Evolutionary conservation across 2,888 invertebrate genomes (phyloP), one percentile per base, ranked within the genome.

Genomic region (Syritta pipiens): DNA sequence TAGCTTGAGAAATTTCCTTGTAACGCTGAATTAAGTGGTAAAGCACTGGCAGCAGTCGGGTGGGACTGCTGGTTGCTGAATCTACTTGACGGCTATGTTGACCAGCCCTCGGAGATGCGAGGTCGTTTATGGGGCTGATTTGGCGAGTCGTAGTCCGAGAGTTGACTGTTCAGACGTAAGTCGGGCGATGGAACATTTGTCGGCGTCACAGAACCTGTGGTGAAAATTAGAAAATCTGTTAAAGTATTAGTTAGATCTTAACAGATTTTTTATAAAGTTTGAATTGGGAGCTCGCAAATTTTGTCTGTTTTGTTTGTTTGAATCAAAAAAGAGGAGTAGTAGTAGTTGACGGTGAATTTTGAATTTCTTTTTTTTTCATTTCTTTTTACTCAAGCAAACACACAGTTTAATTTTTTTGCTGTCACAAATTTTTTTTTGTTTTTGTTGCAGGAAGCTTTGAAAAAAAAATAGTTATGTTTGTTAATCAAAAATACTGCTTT

Each of bases 91-190:
- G 88, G 92, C 95, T 95, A 96, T 93, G 96, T 95, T 89, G 94
- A 93, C 97, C 97, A 97, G 81, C 94, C 94, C 88, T 97, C 97
- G 63, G 92, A 92, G 87, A 97, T 93, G 89, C 97, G 93, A 85
- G 95, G 93, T 88, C 97, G 93, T 90, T 97, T 97, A 89, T 94
- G 86, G 10, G 83, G 83, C 82, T 86, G 87, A 83, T 87, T 89
- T 48, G 88, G 87, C 44, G 88, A 90, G 86, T 93, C 93, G 84
- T 93, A 93, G 83, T 93, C 92, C 82, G 89, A 89, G 82, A 90
- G 83, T 81, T 86, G 87, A 68, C 86, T 85, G 76, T 91, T 88
- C 55, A 87, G 81, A 20, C 90, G 88, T 75, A 89, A 86, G 79
- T 90, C 92, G 32, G 94, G 94, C 71, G 95, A 94, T 83, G 94